Evolutionary conservation across 2,888 invertebrate species (phyloP), one percentile per base, ranked within the genome.

Genomic region (Chaetogeoica ovagalla): DNA sequence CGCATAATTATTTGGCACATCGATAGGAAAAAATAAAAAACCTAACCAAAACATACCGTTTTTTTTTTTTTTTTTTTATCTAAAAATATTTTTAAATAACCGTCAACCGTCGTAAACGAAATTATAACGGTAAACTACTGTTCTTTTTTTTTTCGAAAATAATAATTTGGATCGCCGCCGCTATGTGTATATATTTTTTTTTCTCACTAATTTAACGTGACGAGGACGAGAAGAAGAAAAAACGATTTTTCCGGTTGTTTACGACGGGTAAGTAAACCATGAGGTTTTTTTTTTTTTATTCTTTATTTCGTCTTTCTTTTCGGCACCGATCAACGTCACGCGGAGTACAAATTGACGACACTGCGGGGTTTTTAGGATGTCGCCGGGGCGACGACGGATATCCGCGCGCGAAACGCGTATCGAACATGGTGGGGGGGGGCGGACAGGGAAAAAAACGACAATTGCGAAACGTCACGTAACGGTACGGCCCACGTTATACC

Each of bases 11-110:
- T 13, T 48, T 13, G 15, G 48, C 48, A 11, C 48, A 48, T 48
- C 1, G 8, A 11, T 48, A 11, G 1, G 0, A 5, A 17, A 5
- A 55, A 55, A 55, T 19, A 55, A 55, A n/a, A n/a, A n/a, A n/a
- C n/a, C 17, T 55, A 55, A 55, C 17, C 19, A 19, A 55, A 19
- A 55, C 55, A 48, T 48, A 48, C 9, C 48, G 1, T 55, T 55
- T 55, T 55, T 55, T 55, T 55, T 15, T 11, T 55, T 55, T 55
- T 55, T 55, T 55, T 55, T 15, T 55, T 3, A 19, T 19, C 43
- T 48, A 60, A 60, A 69, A 30, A 43, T 7, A 48, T 66, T 66
- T 48, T 21, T 7, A 15, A 66, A 66, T 66, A 66, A 66, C n/a
- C 43, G 8, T 66, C 3, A 43, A 21, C 21, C 21, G 13, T 7